Conservation (phyloP, 2,113 vertebrate genomes). For the Phycodurus eques region DNA sequence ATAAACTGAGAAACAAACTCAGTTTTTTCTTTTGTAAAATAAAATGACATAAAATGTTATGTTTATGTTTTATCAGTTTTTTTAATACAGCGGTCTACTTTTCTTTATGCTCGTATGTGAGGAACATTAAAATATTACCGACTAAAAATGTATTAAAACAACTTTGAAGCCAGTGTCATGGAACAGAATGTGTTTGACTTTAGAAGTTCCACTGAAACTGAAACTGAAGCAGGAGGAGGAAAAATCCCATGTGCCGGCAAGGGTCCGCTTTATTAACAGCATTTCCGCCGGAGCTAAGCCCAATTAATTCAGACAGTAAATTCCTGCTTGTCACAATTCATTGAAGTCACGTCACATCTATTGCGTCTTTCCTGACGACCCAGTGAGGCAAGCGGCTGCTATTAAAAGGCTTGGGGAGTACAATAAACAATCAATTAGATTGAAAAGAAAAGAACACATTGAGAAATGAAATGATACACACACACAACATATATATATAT, state of each 20-base stretch:
- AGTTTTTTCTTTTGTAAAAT: too few species aligned
- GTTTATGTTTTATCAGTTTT: too few species aligned
- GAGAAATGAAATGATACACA: slow-evolving; percentile 16
- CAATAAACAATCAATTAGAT: neutral
- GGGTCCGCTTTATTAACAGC: slow-evolving; percentile 52
- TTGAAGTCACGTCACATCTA: slow-evolving; percentile 33
- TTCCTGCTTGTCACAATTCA: slow-evolving; percentile 56
- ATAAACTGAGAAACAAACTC: too few species aligned
- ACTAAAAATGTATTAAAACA: neutral
- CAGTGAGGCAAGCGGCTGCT: slow-evolving; percentile 19
- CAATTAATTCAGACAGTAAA: slow-evolving; percentile 62
- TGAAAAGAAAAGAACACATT: slow-evolving; percentile 10
- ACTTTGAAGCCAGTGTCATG: neutral
- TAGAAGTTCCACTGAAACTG: neutral
- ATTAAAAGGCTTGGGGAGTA: slow-evolving; percentile 3
- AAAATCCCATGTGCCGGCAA: slow-evolving; percentile 29
- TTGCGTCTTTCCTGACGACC: slow-evolving; percentile 29
- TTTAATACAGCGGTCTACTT: neutral
- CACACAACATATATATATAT: neutral
- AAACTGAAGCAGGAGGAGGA: slow-evolving; percentile 5
- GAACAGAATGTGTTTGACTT: neutral
- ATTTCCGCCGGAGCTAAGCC: slow-evolving; percentile 30
- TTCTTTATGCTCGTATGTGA: neutral
- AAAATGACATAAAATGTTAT: too few species aligned
- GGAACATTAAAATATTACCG: neutral